Evolutionary conservation across 2,113 vertebrate species (phyloP).

Genomic region (Candoia aspera): DNA sequence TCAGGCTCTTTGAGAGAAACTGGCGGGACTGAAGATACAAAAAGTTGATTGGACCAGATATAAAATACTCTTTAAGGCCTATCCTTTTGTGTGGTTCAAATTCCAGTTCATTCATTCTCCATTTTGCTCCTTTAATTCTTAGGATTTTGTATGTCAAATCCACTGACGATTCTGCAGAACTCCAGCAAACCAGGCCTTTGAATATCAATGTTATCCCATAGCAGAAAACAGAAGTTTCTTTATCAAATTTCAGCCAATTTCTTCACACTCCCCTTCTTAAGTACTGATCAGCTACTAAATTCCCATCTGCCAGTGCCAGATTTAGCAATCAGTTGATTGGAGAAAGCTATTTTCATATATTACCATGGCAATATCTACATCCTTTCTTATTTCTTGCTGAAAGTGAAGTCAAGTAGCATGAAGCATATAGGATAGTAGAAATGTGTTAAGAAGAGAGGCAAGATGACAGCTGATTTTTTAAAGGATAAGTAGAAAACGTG

Average conservation of each 20-base stretch:
- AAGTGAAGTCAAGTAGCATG: neutral
- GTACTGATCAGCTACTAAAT: neutral
- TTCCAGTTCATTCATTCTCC: neutral
- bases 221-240: neutral
- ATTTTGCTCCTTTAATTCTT: neutral
- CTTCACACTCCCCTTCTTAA: neutral
- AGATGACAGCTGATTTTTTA: neutral
- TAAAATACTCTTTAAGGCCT: neutral
- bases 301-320: slow-evolving; percentile 13
- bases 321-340: neutral
- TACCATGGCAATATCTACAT: slow-evolving; percentile 18
- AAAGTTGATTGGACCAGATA: neutral
- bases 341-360: slow-evolving; percentile 24
- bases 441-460: neutral
- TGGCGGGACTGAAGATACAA: neutral
- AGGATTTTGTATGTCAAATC: neutral
- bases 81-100: neutral
- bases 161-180: neutral
- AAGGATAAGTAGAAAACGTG: neutral
- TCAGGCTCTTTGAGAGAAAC: neutral
- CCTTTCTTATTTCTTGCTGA: neutral
- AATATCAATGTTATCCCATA: neutral
- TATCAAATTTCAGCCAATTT: neutral
- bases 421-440: neutral
- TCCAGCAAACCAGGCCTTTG: neutral